Evolutionary conservation across 2,888 invertebrate genomes (phyloP), one percentile per base, ranked within the genome.

Genomic region (Drosophila rellima): DNA sequence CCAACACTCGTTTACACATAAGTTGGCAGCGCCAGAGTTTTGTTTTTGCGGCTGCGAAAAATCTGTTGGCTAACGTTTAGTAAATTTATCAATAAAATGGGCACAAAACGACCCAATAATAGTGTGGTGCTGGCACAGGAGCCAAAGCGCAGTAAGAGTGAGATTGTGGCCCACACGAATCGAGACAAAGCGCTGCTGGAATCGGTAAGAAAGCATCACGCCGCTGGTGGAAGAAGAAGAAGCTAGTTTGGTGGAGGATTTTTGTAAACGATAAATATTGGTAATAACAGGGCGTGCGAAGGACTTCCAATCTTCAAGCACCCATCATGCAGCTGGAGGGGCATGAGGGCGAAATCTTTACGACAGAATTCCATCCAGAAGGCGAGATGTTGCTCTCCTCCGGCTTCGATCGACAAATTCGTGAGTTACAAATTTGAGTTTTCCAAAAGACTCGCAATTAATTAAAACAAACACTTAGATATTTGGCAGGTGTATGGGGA

Each of bases 401-500:
- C 8, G 99, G 99, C 7, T 98, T 97, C 92, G 99, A 99, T 90
- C 93, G 98, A 90, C 96, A 97, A 93, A 97, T 99, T 86, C 97
- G 98, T 98, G 94, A 94, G 96, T 76, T 20, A n/a, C n/a, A 1
- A 42, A 11, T 15, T 8, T 18, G 15, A 35, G 26, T 17, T 29
- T 26, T 15, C 15, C 4, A 0, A 26, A 26, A 7, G 11, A 1
- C 6, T 11, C 1, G 1, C 20, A 1, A 1, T 13, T 20, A 42
- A 42, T 35, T 6, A 1, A 13, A 17, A 26, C 11, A 2, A 2
- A 2, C 4, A 39, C 94, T 60, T 91, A 97, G 97, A 95, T 92
- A 93, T 99, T 74, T 99, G 99, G 99, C 97, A 96, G 91, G 98
- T 98, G 0, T 98, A 98, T 90, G 99, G 98, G 0, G 98, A 99